phyloP scores from a whole-genome alignment of 2,888 invertebrate species.

The Cerastis leucographa region DNA sequence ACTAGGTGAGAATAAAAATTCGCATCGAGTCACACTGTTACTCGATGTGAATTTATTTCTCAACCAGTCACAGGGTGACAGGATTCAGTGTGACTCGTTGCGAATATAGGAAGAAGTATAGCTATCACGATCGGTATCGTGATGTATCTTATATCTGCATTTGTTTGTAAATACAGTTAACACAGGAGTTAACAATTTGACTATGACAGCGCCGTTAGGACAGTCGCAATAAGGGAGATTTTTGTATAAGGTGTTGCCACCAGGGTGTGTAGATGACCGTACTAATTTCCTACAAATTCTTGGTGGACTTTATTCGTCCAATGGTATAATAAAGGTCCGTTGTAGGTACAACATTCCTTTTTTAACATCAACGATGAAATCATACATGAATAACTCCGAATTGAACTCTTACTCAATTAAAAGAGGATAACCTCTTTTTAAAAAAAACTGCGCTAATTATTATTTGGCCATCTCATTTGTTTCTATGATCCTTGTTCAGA shows the following conservation, averaged over 20 bases:
- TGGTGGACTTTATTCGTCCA: not conserved
- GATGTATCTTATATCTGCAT: not conserved
- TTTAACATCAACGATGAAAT: not conserved
- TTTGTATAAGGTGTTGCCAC: not conserved
- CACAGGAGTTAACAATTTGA: not conserved
- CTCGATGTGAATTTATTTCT: too few relatives aligned
- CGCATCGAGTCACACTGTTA: too few relatives aligned
- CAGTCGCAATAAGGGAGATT: not conserved
- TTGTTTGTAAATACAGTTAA: not conserved
- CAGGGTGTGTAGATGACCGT: not conserved
- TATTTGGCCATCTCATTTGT: constrained; percentile 1
- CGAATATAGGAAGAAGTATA: too few relatives aligned
- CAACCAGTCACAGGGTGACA: too few relatives aligned
- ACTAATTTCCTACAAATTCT: not conserved
- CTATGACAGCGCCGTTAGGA: not conserved
- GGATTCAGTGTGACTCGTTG: too few relatives aligned
- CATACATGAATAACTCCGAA: not conserved
- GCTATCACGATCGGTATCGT: too few relatives aligned
- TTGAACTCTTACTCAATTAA: not conserved
- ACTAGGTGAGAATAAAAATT: too few relatives aligned
- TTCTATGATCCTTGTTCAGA: constrained; percentile 43
- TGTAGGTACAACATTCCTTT: not conserved
- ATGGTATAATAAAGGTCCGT: not conserved
- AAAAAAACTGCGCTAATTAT: constrained; percentile 9
- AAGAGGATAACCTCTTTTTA: not conserved